Percentiles rank a stretch among this genome's conserved stretches.
Evolutionary conservation across 2,113 vertebrate species (phyloP).

Genomic region (Alosa alosa): DNA sequence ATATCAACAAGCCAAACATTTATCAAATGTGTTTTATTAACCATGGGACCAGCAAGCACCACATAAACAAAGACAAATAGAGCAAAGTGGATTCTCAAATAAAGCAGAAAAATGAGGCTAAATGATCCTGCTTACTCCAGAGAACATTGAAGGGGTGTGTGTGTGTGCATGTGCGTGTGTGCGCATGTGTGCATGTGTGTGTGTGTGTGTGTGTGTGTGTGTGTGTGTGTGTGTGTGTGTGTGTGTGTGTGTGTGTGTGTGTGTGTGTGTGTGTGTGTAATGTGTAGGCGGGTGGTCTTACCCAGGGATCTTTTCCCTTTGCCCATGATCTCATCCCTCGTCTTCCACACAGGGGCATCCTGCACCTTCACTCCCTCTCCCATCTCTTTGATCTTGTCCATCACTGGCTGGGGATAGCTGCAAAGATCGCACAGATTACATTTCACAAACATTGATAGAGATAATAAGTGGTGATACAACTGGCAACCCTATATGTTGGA

Average conservation of each 20-base stretch:
- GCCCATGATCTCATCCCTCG: constrained; percentile 81
- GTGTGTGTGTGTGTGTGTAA: not conserved
- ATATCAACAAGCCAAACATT: not conserved
- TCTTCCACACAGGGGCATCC: constrained; percentile 76
- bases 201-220: too few species aligned
- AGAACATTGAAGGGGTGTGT: not conserved
- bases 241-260: not conserved
- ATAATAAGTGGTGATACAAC: not conserved
- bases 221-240: not conserved
- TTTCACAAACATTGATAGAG: not conserved
- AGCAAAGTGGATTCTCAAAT: not conserved
- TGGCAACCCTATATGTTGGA: not conserved
- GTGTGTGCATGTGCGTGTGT: too few species aligned
- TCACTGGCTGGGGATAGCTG: constrained; percentile 87
- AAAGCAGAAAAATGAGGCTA: not conserved
- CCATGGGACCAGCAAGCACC: not conserved
- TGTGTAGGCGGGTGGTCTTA: constrained; percentile 47
- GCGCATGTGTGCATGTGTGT: too few species aligned
- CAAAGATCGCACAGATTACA: not conserved
- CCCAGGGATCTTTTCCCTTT: constrained; percentile 89
- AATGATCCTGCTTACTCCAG: not conserved
- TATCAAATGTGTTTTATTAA: not conserved
- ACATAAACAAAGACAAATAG: not conserved
- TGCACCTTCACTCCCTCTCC: constrained; percentile 85
- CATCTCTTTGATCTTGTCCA: constrained; percentile 91